Base-by-base conservation (phyloP, 2,797 vertebrate species). In the Chelon auratus region DNA sequence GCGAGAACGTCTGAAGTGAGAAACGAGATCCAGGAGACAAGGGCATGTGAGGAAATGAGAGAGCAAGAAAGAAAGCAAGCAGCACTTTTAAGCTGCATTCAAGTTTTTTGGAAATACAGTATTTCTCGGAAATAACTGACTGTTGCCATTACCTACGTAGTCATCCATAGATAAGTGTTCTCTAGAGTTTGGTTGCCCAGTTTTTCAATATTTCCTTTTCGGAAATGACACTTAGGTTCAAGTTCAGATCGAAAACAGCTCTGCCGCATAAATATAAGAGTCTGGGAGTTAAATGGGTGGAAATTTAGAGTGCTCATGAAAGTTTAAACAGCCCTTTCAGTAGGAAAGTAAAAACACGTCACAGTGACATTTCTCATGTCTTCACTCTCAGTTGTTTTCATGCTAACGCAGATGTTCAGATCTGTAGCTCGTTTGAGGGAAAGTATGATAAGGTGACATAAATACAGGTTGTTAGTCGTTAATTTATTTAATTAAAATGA, bases 1-100 rank as follows among this genome's bases (percentile, higher is more conserved):
- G 75, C 39, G 53, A 63, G 64, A 78, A 50, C 15, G 52, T 66
- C 56, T 37, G 36, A 66, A 74, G 78, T 57, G 63, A 75, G 69
- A 75, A 70, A 68, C 48, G 40, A 57, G 45, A 72, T 42, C 14
- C 17, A 4, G 39, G 30, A 67, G 64, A 62, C 39, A 39, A 72
- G 37, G 6, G 20, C 58, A 68, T 36, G 68, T n/a, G 68, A 56
- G 14, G 14, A 15, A 43, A 56, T 5, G 14, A 15, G 14, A 24
- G 74, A 43, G 14, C 52, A 6, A 43, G 55, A 42, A 36, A 40
- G 40, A 15, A 33, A 8, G 63, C 56, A 33, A 33, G 5, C 5
- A 33, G 30, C 30, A 1, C 30, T 6, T 33, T 7, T 77, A 62
- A 73, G 77, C 42, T 51, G 62, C 33, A 8, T 76, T 77, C 53